Percentiles rank a stretch among this genome's conserved stretches.
Conservation (phyloP, 1,140 invertebrate genomes). For the Ostrea denselamellosa region DNA sequence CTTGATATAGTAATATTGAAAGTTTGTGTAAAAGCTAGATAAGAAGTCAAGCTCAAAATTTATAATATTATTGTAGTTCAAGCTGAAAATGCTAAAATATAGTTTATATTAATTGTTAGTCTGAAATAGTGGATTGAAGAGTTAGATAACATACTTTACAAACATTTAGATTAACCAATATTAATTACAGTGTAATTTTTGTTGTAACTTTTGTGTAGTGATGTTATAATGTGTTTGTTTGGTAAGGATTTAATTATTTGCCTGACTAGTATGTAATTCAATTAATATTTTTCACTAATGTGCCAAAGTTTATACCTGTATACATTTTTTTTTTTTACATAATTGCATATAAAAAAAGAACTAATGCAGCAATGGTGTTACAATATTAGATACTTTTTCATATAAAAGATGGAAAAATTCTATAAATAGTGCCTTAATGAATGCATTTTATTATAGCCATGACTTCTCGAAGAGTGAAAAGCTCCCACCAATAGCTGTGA, state of each 20-base stretch:
- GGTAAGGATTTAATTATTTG: neutral
- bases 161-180: neutral
- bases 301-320: neutral
- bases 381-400: too few relatives aligned
- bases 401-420: neutral
- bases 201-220: neutral
- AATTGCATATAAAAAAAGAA: neutral
- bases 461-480: constrained; percentile 15
- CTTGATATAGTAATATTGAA: too few relatives aligned
- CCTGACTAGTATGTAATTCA: too few relatives aligned
- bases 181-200: neutral
- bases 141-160: too few relatives aligned
- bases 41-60: too few relatives aligned
- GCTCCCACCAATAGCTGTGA: neutral
- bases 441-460: neutral
- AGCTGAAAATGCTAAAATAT: too few relatives aligned
- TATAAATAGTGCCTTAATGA: neutral
- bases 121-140: too few relatives aligned
- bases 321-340: neutral
- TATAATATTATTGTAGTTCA: too few relatives aligned
- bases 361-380: too few relatives aligned
- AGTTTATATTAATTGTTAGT: too few relatives aligned
- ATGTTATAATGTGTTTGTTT: neutral
- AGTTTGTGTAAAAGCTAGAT: too few relatives aligned
- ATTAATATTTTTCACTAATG: neutral